These are phyloP conservation scores for Zaprionus lineosus DNA, from an alignment of 2,888 invertebrate species.

Conservation along the genomic window DNA sequence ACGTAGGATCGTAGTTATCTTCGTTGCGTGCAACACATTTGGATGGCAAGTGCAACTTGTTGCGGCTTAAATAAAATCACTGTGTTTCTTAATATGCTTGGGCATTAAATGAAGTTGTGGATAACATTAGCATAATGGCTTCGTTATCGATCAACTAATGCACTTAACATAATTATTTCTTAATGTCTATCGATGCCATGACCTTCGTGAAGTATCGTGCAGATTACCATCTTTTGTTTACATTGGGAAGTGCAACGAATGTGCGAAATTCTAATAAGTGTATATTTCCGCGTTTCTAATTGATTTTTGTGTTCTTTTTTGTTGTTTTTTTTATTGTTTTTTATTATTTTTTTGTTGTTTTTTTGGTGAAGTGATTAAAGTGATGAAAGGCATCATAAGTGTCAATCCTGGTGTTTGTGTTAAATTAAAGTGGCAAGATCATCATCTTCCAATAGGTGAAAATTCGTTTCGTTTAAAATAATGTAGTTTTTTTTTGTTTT, in stretches of 20 bases:
- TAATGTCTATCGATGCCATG: background rate
- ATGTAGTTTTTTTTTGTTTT: no score
- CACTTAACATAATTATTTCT: background rate
- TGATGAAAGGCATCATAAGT: no score
- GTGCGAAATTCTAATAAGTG: background rate
- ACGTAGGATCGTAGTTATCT: constrained; percentile 42
- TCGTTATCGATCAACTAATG: constrained; percentile 7
- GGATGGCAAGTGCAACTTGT: constrained; percentile 61
- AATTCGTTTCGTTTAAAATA: no score
- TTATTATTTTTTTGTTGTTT: no score
- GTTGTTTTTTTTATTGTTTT: no score
- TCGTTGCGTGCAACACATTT: constrained; percentile 22
- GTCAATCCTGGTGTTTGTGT: no score
- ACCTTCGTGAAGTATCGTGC: background rate
- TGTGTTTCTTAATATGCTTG: constrained; percentile 17
- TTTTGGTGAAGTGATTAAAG: no score
- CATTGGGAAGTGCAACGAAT: background rate
- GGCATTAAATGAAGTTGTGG: constrained; percentile 27
- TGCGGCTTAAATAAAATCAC: constrained; percentile 63
- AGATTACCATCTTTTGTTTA: no score
- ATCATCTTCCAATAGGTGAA: no score
- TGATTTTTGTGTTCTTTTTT: no score
- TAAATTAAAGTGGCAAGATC: no score
- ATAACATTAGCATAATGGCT: background rate
- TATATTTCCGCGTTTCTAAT: no score